Conservation (phyloP, 2,888 invertebrate genomes). For the Salpingus planirostris region DNA sequence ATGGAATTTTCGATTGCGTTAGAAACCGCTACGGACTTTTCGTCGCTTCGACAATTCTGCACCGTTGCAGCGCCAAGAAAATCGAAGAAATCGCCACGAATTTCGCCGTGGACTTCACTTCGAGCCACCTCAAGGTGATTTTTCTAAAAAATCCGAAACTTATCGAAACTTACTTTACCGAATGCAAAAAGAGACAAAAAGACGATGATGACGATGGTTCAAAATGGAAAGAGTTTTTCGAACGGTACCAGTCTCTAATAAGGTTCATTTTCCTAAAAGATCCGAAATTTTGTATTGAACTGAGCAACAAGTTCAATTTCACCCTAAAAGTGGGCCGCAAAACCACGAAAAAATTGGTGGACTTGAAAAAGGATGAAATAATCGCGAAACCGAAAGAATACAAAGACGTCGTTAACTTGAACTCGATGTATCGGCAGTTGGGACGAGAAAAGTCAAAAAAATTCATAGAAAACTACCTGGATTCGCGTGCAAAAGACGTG, state of each 20-base stretch:
- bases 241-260: no score
- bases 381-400: neutral
- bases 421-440: neutral
- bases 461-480: neutral
- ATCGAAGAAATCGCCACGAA: neutral
- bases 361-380: neutral
- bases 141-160: neutral
- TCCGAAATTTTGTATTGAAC: no score
- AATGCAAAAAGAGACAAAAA: neutral
- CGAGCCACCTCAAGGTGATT: neutral
- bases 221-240: no score
- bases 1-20: neutral
- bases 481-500: neutral
- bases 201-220: neutral
- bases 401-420: neutral
- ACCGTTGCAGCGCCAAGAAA: neutral
- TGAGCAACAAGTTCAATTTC: neutral
- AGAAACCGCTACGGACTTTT: neutral
- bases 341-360: neutral
- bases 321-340: neutral
- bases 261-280: neutral
- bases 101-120: neutral
- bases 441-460: neutral
- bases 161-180: neutral
- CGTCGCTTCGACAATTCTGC: neutral